Conservation (phyloP, 2,888 invertebrate species). For the Microlaimidae sp. region DNA sequence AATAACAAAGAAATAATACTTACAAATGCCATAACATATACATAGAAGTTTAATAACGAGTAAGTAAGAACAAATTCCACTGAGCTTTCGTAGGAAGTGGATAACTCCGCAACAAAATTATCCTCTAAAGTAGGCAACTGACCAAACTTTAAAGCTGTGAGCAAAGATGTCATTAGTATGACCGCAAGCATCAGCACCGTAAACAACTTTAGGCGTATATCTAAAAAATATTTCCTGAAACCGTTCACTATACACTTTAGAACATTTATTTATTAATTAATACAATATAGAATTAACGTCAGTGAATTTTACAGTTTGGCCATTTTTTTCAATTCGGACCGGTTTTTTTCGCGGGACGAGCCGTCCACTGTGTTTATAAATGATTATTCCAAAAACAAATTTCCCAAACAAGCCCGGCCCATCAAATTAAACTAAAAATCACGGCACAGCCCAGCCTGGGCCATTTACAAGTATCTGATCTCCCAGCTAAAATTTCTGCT, state of each 20-base stretch:
- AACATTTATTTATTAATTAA: conserved; percentile 4
- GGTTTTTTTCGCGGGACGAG: too few species aligned
- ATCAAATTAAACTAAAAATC: too few species aligned
- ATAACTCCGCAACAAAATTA: conserved; percentile 73
- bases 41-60: conserved; percentile 75
- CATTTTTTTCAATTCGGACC: too few species aligned
- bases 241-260: not conserved
- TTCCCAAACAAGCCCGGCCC: too few species aligned
- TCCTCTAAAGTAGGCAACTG: conserved; percentile 65
- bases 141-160: conserved; percentile 66
- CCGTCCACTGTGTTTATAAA: too few species aligned
- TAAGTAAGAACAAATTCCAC: conserved; percentile 90
- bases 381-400: too few species aligned
- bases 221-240: conserved; percentile 46
- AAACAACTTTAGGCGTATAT: conserved; percentile 72
- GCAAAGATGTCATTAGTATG: conserved; percentile 52
- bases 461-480: too few species aligned
- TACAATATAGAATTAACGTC: conserved; percentile 28
- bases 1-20: too few species aligned
- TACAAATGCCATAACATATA: conserved; percentile 84
- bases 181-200: conserved; percentile 68
- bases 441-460: too few species aligned
- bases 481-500: too few species aligned
- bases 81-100: conserved; percentile 70
- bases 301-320: too few species aligned